Evolutionary conservation across 1,140 invertebrate species (phyloP), one percentile per base, ranked within the genome.

Genomic region (Achroia grisella): DNA sequence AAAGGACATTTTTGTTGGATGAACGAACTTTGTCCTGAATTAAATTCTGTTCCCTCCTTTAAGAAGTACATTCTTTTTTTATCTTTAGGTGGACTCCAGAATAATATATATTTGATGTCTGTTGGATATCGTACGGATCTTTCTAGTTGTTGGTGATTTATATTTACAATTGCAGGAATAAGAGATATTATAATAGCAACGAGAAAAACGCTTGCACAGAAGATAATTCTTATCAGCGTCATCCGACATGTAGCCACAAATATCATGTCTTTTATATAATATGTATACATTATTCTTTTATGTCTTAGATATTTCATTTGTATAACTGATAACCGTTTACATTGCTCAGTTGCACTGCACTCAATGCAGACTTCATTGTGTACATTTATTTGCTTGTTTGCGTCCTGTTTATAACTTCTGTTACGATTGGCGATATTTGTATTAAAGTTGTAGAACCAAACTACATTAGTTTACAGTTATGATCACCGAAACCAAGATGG

Each of bases 31-130:
- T 76, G 77, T 11, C 77, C 77, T 3, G 17, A 8, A 8, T 23
- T 9, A 40, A 51, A 58, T 30, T 54, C 48, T 10, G 8, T 28
- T 0, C 10, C 9, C 15, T 43, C 42, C 1, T 34, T 34, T 30
- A 32, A 28, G 15, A 48, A 31, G n/a, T 10, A 14, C 10, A 36
- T 40, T 52, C 12, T 39, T 31, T 44, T 54, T 42, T 17, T 47
- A 2, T 48, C 4, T 39, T 41, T 54, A 1, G 13, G 23, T 14
- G 44, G 49, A 0, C 39, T 72, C 72, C 74, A 81, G 37, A 78
- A 56, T 4, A 81, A 39, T 32, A 81, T 64, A 39, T 81, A 74
- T 31, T 81, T 81, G 10, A 81, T 48, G 42, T 78, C 77, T 4
- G 72, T 67, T 33, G 55, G 29, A 36, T 55, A 68, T 41, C 61